A percentile compares a stretch with the other conserved stretches of the same genome.
Evolutionary conservation across 2,113 vertebrate species (phyloP).

Genomic region (Coregonus clupeaformis): DNA sequence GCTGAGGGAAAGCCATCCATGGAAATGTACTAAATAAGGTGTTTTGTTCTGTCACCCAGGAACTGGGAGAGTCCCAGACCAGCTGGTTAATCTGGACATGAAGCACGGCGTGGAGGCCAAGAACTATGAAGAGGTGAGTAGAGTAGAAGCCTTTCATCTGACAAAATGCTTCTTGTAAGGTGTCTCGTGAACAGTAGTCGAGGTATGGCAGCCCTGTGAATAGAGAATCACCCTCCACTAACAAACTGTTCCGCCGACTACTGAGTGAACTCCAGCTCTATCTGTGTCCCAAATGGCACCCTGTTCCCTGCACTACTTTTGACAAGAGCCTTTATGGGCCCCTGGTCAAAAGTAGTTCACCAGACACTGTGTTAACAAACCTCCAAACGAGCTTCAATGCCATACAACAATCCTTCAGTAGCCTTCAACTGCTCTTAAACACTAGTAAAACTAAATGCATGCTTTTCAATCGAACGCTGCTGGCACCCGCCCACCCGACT

Average conservation of each 20-base stretch:
- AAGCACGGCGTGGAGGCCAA: constrained; percentile 98
- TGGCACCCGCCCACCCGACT: too few species aligned
- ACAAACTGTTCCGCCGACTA: constrained; percentile 33
- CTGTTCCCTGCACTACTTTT: too few species aligned
- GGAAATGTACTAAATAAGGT: not conserved
- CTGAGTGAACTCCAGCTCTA: constrained; percentile 3
- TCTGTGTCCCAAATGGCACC: not conserved
- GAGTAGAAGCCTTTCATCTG: not conserved
- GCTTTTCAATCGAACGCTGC: too few species aligned
- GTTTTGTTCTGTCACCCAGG: constrained; percentile 78
- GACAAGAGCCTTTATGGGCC: too few species aligned
- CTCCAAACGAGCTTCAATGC: too few species aligned
- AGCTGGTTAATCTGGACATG: constrained; percentile 95
- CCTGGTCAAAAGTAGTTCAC: too few species aligned
- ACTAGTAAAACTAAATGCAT: too few species aligned
- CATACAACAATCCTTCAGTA: too few species aligned
- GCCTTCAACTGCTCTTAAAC: too few species aligned
- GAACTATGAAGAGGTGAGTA: constrained; percentile 95
- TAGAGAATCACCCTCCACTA: constrained; percentile 35
- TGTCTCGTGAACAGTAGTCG: not conserved
- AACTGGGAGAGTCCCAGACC: constrained; percentile 92
- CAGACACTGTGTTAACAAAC: too few species aligned
- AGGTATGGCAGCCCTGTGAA: constrained; percentile 1
- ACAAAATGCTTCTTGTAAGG: not conserved
- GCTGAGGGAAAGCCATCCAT: not conserved